Base-by-base conservation (phyloP, 2,113 vertebrate species). In the Machaerirhynchus nigripectus region DNA sequence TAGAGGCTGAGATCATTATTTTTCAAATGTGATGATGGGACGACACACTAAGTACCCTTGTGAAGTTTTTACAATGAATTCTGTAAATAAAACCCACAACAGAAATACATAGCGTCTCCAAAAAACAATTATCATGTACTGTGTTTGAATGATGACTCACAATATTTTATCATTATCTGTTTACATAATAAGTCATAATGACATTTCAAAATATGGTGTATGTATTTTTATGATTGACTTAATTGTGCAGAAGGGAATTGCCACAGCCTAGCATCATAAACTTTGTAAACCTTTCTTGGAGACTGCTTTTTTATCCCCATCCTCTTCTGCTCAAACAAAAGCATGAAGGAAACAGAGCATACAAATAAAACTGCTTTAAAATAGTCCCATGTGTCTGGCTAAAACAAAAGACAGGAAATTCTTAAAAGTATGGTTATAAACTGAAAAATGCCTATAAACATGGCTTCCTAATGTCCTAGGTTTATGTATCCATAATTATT, bases 321-420 rank as follows among this genome's bases (percentile, higher is more conserved):
- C 76, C 76, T 95, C 83, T 88, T 93, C 79, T 94, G 59, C 83
- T 92, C 52, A 84, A 90, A 85, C 61, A 93, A 89, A 96, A 95
- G 67, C 2, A 2, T 75, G 65, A 84, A 86, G 93, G 90, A 97
- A 97, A 94, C 92, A 85, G 85, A 96, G 68, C 75, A 52, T 59
- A 94, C 87, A 95, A 95, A 96, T 95, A 96, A 94, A 95, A 90
- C 5, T 12, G 60, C 44, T 64, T 90, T 93, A 86, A 93, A 97
- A 84, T 86, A 88, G 85, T 90, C 79, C 85, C 87, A 60, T 42
- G 75, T 77, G 79, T 60, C 92, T 85, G 56, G 40, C 71, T 92
- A 74, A 96, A 94, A 96, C 79, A 92, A 90, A 93, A 96, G 90
- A 78, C 71, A 96, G 95, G 90, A 97, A 93, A 92, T 93, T 93